These are phyloP conservation scores for Melinaea marsaeus DNA, from an alignment of 2,888 invertebrate genomes.

Conservation along the genomic window DNA sequence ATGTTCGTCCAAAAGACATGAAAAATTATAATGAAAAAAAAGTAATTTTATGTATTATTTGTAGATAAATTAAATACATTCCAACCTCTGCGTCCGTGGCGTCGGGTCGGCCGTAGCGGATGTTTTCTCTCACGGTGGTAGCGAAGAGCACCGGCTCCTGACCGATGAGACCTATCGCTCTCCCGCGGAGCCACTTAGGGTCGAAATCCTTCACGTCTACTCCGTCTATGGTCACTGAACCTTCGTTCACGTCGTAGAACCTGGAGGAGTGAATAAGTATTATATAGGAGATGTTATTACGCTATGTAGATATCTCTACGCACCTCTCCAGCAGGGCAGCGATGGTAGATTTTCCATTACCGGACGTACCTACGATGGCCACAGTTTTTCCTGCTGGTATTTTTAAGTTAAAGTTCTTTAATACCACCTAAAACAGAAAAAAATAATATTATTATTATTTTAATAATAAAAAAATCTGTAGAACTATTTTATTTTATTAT, in stretches of 20 bases:
- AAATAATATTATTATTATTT: background rate
- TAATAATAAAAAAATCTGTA: too few species aligned
- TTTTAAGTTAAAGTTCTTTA: conserved; percentile 88
- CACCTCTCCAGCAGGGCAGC: conserved; percentile 91
- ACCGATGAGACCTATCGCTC: conserved; percentile 91
- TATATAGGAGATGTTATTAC: background rate
- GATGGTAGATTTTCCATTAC: conserved; percentile 97
- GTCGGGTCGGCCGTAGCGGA: conserved; percentile 89
- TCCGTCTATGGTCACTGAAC: conserved; percentile 86
- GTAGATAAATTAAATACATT: background rate
- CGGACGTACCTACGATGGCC: conserved; percentile 95
- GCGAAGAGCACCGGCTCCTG: conserved; percentile 97
- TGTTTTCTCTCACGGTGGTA: conserved; percentile 94
- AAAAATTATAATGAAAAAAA: too few species aligned
- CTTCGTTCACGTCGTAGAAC: conserved; percentile 88
- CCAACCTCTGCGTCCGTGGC: conserved; percentile 83
- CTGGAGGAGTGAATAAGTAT: conserved; percentile 50
- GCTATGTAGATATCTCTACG: background rate
- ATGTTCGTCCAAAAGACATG: too few species aligned
- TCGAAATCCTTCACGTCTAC: conserved; percentile 83
- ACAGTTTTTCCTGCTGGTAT: conserved; percentile 93
- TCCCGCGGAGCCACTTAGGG: conserved; percentile 90
- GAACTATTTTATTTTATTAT: too few species aligned
- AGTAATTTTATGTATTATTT: too few species aligned
- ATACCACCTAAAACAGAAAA: conserved; percentile 79